phyloP scores from a whole-genome alignment of 1,140 invertebrate genomes.

The Hypsibius dujardini region DNA sequence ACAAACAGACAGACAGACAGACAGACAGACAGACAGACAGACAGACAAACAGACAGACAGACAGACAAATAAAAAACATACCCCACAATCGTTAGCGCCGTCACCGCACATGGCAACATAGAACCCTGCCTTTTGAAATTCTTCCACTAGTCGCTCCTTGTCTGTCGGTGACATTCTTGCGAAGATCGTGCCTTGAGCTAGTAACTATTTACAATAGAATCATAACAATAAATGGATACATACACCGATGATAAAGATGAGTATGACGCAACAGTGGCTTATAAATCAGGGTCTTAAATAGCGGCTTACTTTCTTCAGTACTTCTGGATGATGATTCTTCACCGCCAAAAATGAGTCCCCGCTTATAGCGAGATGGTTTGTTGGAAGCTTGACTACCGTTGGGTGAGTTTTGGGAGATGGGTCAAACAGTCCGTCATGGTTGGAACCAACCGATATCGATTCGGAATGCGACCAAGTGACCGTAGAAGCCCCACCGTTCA shows the following conservation, averaged over 20 bases:
- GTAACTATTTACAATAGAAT: not conserved
- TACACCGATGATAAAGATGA: no score
- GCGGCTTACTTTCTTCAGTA: conserved; percentile 26
- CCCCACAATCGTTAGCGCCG: conserved; percentile 44
- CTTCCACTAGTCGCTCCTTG: conserved; percentile 40
- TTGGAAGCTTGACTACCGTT: conserved; percentile 20
- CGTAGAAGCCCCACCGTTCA: conserved; percentile 22
- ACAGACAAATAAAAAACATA: conserved; percentile 22
- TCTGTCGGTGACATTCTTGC: conserved; percentile 45
- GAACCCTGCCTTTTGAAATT: conserved; percentile 39
- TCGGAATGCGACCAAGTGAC: conserved; percentile 25
- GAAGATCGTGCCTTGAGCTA: conserved; percentile 34
- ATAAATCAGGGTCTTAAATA: not conserved
- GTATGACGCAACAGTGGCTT: no score
- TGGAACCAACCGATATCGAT: conserved; percentile 5
- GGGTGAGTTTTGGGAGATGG: conserved; percentile 8
- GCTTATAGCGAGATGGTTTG: conserved; percentile 26
- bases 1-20: no score
- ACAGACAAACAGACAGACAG: not conserved
- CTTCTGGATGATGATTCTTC: conserved; percentile 23
- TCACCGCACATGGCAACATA: conserved; percentile 45
- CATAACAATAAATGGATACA: no score
- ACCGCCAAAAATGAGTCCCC: conserved; percentile 27
- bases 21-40: no score
- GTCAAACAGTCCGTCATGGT: conserved; percentile 19